Conservation (phyloP, 1,140 invertebrate genomes). For the Popillia japonica region DNA sequence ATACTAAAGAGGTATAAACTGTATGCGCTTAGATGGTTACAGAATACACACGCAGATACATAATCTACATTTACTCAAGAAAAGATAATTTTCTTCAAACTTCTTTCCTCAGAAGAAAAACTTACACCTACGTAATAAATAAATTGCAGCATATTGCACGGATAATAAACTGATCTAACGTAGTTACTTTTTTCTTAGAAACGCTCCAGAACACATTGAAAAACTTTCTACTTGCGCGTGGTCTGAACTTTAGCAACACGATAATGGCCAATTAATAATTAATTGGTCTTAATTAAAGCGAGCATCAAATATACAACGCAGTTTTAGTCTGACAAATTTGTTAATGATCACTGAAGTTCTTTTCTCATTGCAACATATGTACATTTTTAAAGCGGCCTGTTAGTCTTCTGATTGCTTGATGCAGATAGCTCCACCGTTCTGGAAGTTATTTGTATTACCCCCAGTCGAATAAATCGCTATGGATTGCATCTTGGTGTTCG, state of each 20-base stretch:
- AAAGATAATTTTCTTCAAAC: background rate
- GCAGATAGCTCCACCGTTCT: background rate
- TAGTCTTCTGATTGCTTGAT: background rate
- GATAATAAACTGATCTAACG: background rate
- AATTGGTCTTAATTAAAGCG: conserved; percentile 30
- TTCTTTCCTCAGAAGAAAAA: background rate
- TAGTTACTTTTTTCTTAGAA: background rate
- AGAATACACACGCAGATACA: too few species aligned
- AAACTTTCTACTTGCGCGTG: conserved; percentile 17
- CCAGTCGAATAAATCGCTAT: background rate
- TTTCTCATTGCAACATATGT: background rate
- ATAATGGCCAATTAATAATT: conserved; percentile 34
- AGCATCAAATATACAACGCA: background rate
- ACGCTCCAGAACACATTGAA: background rate
- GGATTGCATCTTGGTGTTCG: conserved; percentile 2
- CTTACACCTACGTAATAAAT: background rate
- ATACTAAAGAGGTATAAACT: too few species aligned
- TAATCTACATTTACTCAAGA: too few species aligned
- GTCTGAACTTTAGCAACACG: conserved; percentile 23
- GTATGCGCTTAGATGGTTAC: too few species aligned
- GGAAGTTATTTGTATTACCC: background rate
- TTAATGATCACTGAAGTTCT: conserved; percentile 14
- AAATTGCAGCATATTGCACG: background rate
- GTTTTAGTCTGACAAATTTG: conserved; percentile 7
- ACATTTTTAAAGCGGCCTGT: background rate